Evolutionary conservation across 2,113 vertebrate genomes (phyloP), one percentile per base, ranked within the genome.

Genomic region (Brachypteracias leptosomus): DNA sequence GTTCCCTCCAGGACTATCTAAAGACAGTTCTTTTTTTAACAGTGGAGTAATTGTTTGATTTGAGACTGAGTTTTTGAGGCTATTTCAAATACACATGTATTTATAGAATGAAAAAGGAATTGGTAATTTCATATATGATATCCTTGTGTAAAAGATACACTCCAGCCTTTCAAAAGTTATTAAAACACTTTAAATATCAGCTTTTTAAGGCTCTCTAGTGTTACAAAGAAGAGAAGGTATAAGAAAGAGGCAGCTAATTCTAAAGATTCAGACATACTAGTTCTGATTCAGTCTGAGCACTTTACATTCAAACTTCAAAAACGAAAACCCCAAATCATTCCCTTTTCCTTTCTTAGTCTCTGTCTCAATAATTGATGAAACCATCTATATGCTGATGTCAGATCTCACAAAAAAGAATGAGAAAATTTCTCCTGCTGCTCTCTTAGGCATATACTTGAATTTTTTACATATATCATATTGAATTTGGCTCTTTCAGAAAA

Each of bases 331-430:
- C 93, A 92, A 96, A 95, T 98, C 93, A 96, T 95, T 96, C 95
- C 88, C 97, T 97, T 98, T 92, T 95, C 95, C 96, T 87, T 98
- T 97, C 94, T 97, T 96, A 81, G 96, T 92, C 96, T 97, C 92
- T 97, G 83, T 94, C 96, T 98, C 93, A 98, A 98, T 98, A 98
- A 98, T 97, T 98, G 97, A 98, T 98, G 97, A 97, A 97, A 96
- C 92, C 91, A 97, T 98, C 95, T 97, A 98, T 97, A 98, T 97
- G 97, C 97, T 97, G 97, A 97, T 98, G 97, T 97, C 96, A 97
- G 97, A 97, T 97, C 95, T 97, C 89, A 97, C 80, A 84, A 95
- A 96, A 97, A 97, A 97, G 95, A 96, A 97, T 95, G 92, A 96
- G 93, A 95, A 97, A 95, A 97, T 97, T 97, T 98, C 94, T 97